These are phyloP conservation scores for Liparis tanakae DNA, from an alignment of 2,797 vertebrate species.

Conservation along the genomic window DNA sequence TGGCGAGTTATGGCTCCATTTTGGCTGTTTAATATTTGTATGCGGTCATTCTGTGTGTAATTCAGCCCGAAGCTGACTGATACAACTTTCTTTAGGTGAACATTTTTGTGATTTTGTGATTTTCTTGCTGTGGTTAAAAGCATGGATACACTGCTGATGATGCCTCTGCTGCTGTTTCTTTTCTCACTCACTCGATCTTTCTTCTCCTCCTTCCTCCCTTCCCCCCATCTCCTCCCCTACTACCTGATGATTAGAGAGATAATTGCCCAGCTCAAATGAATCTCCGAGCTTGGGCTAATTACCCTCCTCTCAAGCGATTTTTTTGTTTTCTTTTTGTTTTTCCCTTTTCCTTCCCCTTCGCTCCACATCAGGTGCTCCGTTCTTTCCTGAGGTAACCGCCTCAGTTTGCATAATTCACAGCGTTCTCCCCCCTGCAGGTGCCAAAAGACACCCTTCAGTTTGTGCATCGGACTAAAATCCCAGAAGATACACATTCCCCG, in stretches of 20 bases:
- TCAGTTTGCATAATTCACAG: constrained; percentile 41
- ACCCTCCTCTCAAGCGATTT: constrained; percentile 62
- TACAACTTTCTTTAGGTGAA: not conserved
- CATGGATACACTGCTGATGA: constrained; percentile 10
- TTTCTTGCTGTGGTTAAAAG: constrained; percentile 11
- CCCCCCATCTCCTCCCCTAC: constrained; percentile 41
- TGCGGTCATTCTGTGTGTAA: not conserved
- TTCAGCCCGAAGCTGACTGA: not conserved
- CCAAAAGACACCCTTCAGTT: constrained; percentile 21
- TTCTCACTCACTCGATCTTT: not conserved
- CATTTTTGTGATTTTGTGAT: not conserved
- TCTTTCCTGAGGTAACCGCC: constrained; percentile 28
- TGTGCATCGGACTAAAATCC: constrained; percentile 24
- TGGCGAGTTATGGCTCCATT: constrained; percentile 11
- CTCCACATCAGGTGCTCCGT: constrained; percentile 61
- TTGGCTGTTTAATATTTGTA: not conserved
- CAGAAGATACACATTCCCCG: not conserved
- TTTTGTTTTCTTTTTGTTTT: constrained; percentile 25
- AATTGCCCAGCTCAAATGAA: constrained; percentile 72
- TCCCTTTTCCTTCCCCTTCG: constrained; percentile 1
- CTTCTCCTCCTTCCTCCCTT: constrained; percentile 25
- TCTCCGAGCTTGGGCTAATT: constrained; percentile 70
- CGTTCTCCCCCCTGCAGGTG: constrained; percentile 47
- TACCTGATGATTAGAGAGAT: constrained; percentile 75
- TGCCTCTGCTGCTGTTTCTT: constrained; percentile 5